Evolutionary conservation across 2,888 invertebrate genomes (phyloP).

Genomic region (Blomia tropicalis): DNA sequence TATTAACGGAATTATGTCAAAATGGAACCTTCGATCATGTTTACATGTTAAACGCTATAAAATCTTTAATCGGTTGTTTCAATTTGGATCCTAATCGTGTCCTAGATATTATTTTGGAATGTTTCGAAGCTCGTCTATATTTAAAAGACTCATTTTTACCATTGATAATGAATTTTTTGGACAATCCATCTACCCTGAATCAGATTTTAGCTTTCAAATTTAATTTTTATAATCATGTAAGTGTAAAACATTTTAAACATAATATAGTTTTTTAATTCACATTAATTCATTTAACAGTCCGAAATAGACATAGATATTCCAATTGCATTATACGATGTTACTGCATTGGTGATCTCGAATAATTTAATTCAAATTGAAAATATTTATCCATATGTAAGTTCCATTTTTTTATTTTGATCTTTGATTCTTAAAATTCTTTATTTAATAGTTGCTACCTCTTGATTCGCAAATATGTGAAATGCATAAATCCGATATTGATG

Average conservation of each 20-base stretch:
- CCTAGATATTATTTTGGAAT: slow-evolving; percentile 84
- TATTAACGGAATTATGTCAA: slow-evolving; percentile 81
- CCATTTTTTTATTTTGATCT: background rate
- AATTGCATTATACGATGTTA: slow-evolving; percentile 66
- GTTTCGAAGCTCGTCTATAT: slow-evolving; percentile 57
- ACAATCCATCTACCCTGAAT: slow-evolving; percentile 67
- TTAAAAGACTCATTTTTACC: slow-evolving; percentile 58
- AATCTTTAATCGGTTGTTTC: slow-evolving; percentile 93
- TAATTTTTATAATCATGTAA: slow-evolving; percentile 41
- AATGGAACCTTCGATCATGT: slow-evolving; percentile 37
- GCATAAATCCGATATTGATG: slow-evolving; percentile 62
- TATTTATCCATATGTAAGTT: slow-evolving; percentile 57
- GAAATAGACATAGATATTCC: slow-evolving; percentile 43
- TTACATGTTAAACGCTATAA: slow-evolving; percentile 66
- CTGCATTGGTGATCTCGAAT: slow-evolving; percentile 75
- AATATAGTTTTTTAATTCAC: background rate
- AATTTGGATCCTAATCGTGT: slow-evolving; percentile 97
- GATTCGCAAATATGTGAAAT: slow-evolving; percentile 62
- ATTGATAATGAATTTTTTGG: slow-evolving; percentile 69
- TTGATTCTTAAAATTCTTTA: slow-evolving; percentile 33
- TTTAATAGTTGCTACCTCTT: slow-evolving; percentile 53
- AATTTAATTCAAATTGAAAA: slow-evolving; percentile 66
- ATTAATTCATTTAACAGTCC: background rate
- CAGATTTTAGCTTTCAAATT: slow-evolving; percentile 90
- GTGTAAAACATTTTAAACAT: slow-evolving; percentile 9